These are phyloP conservation scores for Pitta sordida DNA, from an alignment of 2,113 vertebrate genomes.

Conservation along the genomic window DNA sequence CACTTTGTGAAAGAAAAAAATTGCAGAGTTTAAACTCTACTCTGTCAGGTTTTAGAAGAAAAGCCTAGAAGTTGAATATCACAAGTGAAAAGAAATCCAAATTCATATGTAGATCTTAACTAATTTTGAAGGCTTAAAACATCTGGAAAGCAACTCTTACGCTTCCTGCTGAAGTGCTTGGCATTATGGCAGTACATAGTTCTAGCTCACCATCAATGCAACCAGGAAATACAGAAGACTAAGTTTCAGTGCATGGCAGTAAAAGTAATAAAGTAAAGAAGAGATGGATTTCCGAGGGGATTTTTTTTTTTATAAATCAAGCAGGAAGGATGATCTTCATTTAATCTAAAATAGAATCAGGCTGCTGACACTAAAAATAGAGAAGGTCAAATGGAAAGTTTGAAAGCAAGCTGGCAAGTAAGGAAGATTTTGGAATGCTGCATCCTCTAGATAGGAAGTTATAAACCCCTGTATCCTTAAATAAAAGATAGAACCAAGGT, in stretches of 20 bases:
- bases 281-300: background rate
- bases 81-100: background rate
- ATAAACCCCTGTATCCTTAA: background rate
- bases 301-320: background rate
- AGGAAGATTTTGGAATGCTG: background rate
- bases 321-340: conserved; percentile 5
- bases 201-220: background rate
- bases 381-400: background rate
- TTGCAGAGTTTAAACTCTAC: background rate
- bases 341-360: conserved; percentile 9
- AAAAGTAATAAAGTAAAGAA: background rate
- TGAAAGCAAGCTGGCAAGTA: background rate
- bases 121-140: background rate
- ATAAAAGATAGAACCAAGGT: background rate
- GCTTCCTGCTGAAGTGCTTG: background rate
- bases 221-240: background rate
- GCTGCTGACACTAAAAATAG: background rate
- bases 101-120: background rate
- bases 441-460: background rate
- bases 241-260: background rate
- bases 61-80: background rate
- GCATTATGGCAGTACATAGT: background rate
- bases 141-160: background rate
- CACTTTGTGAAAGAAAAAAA: background rate
- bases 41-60: background rate